Percentiles rank a stretch among this genome's conserved stretches.
These are phyloP conservation scores for Stichodactyla mertensii DNA, from an alignment of 64 coral and sea anemone genomes.

Conservation along the genomic window DNA sequence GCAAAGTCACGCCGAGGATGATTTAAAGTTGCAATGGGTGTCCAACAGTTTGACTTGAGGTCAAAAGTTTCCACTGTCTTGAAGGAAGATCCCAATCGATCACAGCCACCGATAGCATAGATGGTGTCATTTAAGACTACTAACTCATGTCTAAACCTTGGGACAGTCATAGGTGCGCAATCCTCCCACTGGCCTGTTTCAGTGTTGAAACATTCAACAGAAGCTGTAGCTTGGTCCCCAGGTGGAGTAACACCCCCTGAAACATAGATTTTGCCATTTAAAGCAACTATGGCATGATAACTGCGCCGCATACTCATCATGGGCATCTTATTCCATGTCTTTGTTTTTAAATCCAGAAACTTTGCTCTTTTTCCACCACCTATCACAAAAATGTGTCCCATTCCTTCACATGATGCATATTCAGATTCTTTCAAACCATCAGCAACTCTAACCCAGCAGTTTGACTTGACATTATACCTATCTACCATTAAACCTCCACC, in stretches of 20 bases:
- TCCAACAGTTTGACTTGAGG: slow-evolving; percentile 51
- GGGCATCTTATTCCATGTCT: slow-evolving; percentile 55
- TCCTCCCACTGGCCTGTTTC: slow-evolving; percentile 56
- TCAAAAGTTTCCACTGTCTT: slow-evolving; percentile 65
- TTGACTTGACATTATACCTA: slow-evolving; percentile 61
- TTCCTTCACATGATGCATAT: slow-evolving; percentile 57
- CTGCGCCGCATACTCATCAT: slow-evolving; percentile 66
- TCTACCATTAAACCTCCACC: slow-evolving; percentile 68
- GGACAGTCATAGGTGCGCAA: slow-evolving; percentile 56
- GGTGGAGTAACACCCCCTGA: slow-evolving; percentile 64
- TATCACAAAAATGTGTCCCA: slow-evolving; percentile 73
- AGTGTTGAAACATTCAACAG: slow-evolving; percentile 74
- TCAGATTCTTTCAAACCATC: slow-evolving; percentile 70
- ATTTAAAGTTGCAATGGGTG: slow-evolving; percentile 42
- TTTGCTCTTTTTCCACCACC: slow-evolving; percentile 70
- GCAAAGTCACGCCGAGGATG: slow-evolving; percentile 68
- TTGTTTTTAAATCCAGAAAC: slow-evolving; percentile 55
- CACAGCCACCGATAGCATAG: slow-evolving; percentile 60
- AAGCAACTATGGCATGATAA: slow-evolving; percentile 47
- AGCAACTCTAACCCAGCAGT: slow-evolving; percentile 59
- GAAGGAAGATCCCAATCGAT: slow-evolving; percentile 24
- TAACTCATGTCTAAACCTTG: slow-evolving; percentile 58
- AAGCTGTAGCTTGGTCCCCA: slow-evolving; percentile 55
- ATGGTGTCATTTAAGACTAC: slow-evolving; percentile 30
- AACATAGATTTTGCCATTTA: slow-evolving; percentile 68